Percentiles rank a stretch among this genome's conserved stretches.
Evolutionary conservation across 2,797 vertebrate species (phyloP).

Genomic region (Gallinago nigripennis): DNA sequence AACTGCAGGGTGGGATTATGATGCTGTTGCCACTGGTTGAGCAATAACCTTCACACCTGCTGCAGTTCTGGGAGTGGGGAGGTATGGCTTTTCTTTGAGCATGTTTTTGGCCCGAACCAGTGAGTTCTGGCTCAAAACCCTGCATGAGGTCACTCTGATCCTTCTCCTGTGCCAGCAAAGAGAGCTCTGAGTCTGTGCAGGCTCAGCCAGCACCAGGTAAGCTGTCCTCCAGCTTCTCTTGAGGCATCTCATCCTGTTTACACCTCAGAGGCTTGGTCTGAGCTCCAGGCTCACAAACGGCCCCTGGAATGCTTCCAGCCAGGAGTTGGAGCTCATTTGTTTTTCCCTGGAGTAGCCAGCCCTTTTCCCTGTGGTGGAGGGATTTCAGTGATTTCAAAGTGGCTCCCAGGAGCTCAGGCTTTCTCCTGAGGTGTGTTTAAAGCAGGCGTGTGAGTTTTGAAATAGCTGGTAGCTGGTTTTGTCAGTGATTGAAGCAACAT

Average conservation of each 20-base stretch:
- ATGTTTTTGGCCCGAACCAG: background rate
- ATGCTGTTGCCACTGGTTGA: background rate
- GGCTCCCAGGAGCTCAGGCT: accelerated
- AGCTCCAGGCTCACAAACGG: background rate
- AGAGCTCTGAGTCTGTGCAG: accelerated
- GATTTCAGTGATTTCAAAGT: background rate
- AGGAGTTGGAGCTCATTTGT: background rate
- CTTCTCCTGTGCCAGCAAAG: background rate
- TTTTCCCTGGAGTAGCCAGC: background rate
- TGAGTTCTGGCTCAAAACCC: background rate
- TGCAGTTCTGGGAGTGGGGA: accelerated
- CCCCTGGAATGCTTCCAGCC: background rate
- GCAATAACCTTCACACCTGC: background rate
- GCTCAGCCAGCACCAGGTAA: background rate
- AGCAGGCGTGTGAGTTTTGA: accelerated
- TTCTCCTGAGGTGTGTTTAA: background rate
- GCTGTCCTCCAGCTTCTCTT: background rate
- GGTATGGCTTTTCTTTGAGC: background rate
- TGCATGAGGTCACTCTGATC: background rate
- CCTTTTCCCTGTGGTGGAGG: background rate
- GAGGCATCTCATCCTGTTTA: background rate
- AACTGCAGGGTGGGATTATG: background rate
- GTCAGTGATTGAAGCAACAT: accelerated
- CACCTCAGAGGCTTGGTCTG: accelerated
- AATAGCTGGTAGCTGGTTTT: background rate